Percentiles rank a stretch among this genome's conserved stretches.
These are phyloP conservation scores for Pristionchus entomophagus DNA, from an alignment of 2,888 invertebrate genomes.

Conservation along the genomic window DNA sequence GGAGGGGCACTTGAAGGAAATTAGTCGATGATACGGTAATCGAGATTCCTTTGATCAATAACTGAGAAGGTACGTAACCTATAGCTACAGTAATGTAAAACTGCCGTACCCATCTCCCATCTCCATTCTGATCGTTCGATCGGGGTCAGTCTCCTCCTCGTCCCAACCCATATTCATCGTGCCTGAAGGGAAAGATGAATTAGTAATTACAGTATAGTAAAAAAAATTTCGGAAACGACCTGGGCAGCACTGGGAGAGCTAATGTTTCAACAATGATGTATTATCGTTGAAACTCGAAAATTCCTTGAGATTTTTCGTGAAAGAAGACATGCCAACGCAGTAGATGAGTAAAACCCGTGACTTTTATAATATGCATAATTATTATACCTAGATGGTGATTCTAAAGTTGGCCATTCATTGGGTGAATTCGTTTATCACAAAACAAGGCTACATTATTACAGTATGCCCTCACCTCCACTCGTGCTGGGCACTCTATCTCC, in stretches of 20 bases:
- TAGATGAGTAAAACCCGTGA: too few species aligned
- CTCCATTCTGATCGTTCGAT: neutral
- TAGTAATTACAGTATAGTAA: neutral
- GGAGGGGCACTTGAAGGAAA: neutral
- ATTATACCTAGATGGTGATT: too few species aligned
- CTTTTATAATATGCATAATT: too few species aligned
- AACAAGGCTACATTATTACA: too few species aligned
- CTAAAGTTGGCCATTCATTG: too few species aligned
- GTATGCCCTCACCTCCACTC: slow-evolving; percentile 39
- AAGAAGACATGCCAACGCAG: too few species aligned
- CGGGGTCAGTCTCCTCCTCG: slow-evolving; percentile 51
- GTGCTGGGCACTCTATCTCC: slow-evolving; percentile 51
- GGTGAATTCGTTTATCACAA: too few species aligned
- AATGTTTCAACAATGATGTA: neutral
- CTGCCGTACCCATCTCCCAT: slow-evolving; percentile 2
- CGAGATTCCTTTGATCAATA: neutral
- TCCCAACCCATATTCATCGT: slow-evolving; percentile 59
- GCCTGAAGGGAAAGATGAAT: slow-evolving; percentile 5
- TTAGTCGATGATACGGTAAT: neutral
- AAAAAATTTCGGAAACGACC: neutral
- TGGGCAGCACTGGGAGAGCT: neutral
- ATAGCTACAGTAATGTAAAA: neutral
- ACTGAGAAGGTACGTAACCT: neutral
- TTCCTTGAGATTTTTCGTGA: too few species aligned
- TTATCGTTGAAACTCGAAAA: neutral